These are phyloP conservation scores for Drosophila gaucha DNA, from an alignment of 2,888 invertebrate species.

Conservation along the genomic window DNA sequence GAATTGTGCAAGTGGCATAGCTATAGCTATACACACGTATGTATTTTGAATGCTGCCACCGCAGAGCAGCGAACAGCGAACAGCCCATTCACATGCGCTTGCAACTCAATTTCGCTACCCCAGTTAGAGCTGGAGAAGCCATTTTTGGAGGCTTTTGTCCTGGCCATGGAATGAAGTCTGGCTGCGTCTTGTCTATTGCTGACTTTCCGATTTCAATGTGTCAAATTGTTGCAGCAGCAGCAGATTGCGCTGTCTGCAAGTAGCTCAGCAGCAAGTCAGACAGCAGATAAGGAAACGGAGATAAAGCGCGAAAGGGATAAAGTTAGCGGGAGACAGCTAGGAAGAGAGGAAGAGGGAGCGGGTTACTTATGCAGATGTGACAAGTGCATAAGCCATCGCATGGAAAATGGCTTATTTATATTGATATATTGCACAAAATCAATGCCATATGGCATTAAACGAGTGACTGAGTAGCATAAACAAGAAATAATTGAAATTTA, in stretches of 20 bases:
- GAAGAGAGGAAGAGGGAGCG: background rate
- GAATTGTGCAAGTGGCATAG: slow-evolving; percentile 47
- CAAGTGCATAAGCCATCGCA: slow-evolving; percentile 68
- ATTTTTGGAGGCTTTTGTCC: slow-evolving; percentile 46
- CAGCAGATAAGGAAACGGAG: slow-evolving; percentile 24
- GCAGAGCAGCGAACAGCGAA: slow-evolving; percentile 2
- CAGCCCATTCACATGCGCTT: slow-evolving; percentile 39
- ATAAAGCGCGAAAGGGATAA: slow-evolving; percentile 3
- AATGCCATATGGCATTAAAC: slow-evolving; percentile 58
- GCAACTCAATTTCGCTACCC: slow-evolving; percentile 62
- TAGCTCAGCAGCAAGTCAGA: slow-evolving; percentile 31
- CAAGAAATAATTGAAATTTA: slow-evolving; percentile 22
- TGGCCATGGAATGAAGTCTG: slow-evolving; percentile 20
- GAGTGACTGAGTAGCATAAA: slow-evolving; percentile 18
- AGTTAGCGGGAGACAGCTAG: background rate
- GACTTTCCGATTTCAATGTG: slow-evolving; percentile 71
- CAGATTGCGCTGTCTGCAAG: slow-evolving; percentile 65
- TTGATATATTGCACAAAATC: slow-evolving; percentile 74
- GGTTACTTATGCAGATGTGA: slow-evolving; percentile 70
- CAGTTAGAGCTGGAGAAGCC: slow-evolving; percentile 10
- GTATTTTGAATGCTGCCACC: slow-evolving; percentile 43
- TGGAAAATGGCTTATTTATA: slow-evolving; percentile 68
- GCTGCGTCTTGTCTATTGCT: slow-evolving; percentile 59
- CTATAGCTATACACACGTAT: slow-evolving; percentile 36
- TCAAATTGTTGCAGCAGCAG: slow-evolving; percentile 73